Evolutionary conservation across 2,888 invertebrate genomes (phyloP).

Genomic region (Adelognathus sp.): DNA sequence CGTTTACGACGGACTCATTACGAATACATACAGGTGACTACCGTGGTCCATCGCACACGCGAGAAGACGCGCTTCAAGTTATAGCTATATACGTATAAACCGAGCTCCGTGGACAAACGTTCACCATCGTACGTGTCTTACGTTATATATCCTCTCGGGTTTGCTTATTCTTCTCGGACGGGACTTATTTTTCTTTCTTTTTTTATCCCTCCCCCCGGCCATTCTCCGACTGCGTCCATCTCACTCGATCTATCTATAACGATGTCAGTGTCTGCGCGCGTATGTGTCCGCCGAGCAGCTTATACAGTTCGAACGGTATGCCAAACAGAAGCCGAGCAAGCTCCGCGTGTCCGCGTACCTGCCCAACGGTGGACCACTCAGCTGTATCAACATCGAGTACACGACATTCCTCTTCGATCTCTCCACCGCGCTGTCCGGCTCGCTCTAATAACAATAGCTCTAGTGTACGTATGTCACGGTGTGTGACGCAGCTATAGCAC

Average conservation of each 20-base stretch:
- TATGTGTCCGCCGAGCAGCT: slow-evolving; percentile 25
- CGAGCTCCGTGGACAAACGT: slow-evolving; percentile 34
- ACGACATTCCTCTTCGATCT: slow-evolving; percentile 80
- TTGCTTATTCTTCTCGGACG: slow-evolving; percentile 21
- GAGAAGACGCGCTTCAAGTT: slow-evolving; percentile 35
- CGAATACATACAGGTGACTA: slow-evolving; percentile 71
- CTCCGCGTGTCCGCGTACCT: slow-evolving; percentile 72
- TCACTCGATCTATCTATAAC: slow-evolving; percentile 9
- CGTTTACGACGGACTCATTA: slow-evolving; percentile 62
- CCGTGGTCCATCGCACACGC: slow-evolving; percentile 58
- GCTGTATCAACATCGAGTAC: slow-evolving; percentile 81
- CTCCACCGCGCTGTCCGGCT: slow-evolving; percentile 54
- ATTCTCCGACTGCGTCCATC: not conserved
- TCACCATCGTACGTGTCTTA: slow-evolving; percentile 9
- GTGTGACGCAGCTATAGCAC: not conserved
- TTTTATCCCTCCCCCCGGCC: not conserved
- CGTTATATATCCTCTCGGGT: not conserved
- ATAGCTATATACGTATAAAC: slow-evolving; percentile 39
- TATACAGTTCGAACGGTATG: slow-evolving; percentile 68
- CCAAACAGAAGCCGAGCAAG: slow-evolving; percentile 79
- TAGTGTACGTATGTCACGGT: not conserved
- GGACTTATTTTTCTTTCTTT: slow-evolving; percentile 1
- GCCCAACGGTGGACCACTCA: slow-evolving; percentile 79
- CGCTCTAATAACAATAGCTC: slow-evolving; percentile 73
- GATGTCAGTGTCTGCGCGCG: not conserved